Evolutionary conservation across 1,140 invertebrate genomes (phyloP).

Genomic region (Watersipora subatra): DNA sequence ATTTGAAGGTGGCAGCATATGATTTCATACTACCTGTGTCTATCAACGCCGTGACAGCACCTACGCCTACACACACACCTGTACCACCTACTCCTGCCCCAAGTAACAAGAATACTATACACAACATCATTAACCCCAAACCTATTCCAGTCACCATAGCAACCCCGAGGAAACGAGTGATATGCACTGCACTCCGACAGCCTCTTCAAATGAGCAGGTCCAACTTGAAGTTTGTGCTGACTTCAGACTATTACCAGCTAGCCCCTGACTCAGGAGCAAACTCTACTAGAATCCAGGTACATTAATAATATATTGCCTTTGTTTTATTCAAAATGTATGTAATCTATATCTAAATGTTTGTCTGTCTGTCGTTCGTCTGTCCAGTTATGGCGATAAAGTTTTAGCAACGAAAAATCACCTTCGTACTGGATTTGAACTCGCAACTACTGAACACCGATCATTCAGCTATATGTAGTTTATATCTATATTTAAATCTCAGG

Average conservation of each 20-base stretch:
- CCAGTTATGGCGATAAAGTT: too few relatives aligned
- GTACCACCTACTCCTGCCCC: constrained; percentile 26
- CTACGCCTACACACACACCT: constrained; percentile 24
- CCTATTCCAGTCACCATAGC: constrained; percentile 21
- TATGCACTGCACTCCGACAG: constrained; percentile 31
- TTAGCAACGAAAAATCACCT: too few relatives aligned
- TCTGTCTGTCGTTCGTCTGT: too few relatives aligned
- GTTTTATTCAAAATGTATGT: too few relatives aligned
- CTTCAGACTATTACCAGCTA: constrained; percentile 20
- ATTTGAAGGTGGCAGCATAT: constrained; percentile 37
- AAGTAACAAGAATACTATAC: constrained; percentile 26
- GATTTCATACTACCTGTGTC: constrained; percentile 35
- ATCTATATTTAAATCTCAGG: too few relatives aligned
- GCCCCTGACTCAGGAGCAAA: constrained; percentile 12
- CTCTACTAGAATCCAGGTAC: neutral
- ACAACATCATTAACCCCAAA: constrained; percentile 33
- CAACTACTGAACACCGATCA: too few relatives aligned
- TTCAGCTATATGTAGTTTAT: too few relatives aligned
- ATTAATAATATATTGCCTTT: too few relatives aligned
- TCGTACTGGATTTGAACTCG: too few relatives aligned
- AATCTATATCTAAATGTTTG: too few relatives aligned
- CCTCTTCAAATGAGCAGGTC: constrained; percentile 27
- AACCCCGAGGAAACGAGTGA: constrained; percentile 31
- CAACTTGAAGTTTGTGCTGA: constrained; percentile 23
- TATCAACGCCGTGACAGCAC: constrained; percentile 29